Percentiles rank a stretch among this genome's conserved stretches.
phyloP scores from a whole-genome alignment of 53 echinoderm and acorn worm genomes.

The Apostichopus leukothele region DNA sequence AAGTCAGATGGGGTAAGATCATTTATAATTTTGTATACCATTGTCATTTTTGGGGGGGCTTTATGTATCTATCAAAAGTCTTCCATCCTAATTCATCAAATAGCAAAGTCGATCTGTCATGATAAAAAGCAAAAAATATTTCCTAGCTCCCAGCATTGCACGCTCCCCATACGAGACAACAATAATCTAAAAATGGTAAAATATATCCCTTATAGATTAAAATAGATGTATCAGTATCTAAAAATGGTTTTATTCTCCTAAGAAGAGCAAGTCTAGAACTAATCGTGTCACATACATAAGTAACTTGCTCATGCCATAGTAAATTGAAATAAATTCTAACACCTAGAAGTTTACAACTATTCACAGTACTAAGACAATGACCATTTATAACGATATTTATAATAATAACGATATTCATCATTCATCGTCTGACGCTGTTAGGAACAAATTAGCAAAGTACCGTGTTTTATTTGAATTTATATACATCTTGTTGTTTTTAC shows the following conservation, averaged over 20 bases:
- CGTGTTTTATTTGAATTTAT: slow-evolving; percentile 9
- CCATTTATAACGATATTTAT: neutral
- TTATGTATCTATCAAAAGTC: neutral
- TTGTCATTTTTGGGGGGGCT: neutral
- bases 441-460: neutral
- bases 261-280: neutral
- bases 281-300: neutral
- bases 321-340: neutral
- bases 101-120: neutral
- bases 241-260: neutral
- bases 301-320: neutral
- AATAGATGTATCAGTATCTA: neutral
- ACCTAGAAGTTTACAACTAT: neutral
- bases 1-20: no score
- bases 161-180: neutral
- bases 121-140: neutral
- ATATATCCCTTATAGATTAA: neutral
- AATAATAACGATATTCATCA: neutral
- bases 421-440: neutral
- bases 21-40: neutral
- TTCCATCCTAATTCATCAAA: neutral
- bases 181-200: neutral
- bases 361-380: neutral
- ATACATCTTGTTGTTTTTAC: slow-evolving; percentile 11
- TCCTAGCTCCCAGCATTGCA: neutral